A percentile compares a stretch with the other conserved stretches of the same genome.
Conservation (phyloP, 1,140 invertebrate genomes). For the Drosophila teissieri region DNA sequence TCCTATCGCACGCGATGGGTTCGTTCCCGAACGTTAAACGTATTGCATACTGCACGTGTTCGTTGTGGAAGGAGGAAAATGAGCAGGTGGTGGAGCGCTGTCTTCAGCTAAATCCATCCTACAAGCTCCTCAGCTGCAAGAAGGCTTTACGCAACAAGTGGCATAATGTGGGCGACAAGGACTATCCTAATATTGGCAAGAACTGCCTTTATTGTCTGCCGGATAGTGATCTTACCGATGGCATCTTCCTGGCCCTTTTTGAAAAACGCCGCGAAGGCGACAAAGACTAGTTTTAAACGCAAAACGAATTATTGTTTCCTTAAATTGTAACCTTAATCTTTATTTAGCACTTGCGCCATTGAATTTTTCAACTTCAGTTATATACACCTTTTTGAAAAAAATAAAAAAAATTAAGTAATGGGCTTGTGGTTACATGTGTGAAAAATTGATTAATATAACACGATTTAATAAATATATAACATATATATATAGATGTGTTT, state of each 20-base stretch:
- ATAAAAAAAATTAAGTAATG: conserved; percentile 35
- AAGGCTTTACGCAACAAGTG: conserved; percentile 87
- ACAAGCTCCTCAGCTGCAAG: conserved; percentile 87
- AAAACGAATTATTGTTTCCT: background rate
- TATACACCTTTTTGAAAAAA: conserved; percentile 36
- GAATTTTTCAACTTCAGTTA: conserved; percentile 31
- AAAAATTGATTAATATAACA: conserved; percentile 11
- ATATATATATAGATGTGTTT: conserved; percentile 40
- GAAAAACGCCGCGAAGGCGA: conserved; percentile 86
- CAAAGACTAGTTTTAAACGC: background rate
- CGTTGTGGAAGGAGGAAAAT: conserved; percentile 95
- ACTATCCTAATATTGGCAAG: conserved; percentile 87
- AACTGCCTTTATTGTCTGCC: conserved; percentile 92
- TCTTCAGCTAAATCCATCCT: conserved; percentile 86
- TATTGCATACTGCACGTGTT: conserved; percentile 98
- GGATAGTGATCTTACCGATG: conserved; percentile 92
- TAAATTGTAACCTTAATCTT: conserved; percentile 42
- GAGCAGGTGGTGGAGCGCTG: conserved; percentile 88
- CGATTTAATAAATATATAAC: conserved; percentile 59
- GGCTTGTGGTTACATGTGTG: background rate
- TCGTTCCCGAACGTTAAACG: conserved; percentile 92
- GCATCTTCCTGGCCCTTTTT: conserved; percentile 97
- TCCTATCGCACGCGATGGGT: conserved; percentile 93
- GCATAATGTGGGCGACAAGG: conserved; percentile 88
- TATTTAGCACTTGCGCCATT: conserved; percentile 29